Evolutionary conservation across 2,888 invertebrate genomes (phyloP).

Genomic region (Ditula angustiorana): DNA sequence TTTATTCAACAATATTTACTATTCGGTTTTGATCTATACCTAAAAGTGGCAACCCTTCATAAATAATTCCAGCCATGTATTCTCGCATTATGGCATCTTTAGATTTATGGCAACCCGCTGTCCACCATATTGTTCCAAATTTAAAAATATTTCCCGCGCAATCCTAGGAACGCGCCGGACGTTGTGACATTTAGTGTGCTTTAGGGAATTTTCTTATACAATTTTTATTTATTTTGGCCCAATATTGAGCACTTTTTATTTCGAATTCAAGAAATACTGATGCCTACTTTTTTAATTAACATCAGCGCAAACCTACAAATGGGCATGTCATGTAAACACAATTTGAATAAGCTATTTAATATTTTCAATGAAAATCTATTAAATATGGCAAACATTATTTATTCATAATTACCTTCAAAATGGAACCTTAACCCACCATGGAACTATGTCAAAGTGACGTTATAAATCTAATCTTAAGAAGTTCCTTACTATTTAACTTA

Average conservation of each 20-base stretch:
- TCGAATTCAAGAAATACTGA: conserved; percentile 13
- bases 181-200: conserved; percentile 60
- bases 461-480: too few relatives aligned
- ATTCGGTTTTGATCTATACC: conserved; percentile 59
- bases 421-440: too few relatives aligned
- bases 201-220: conserved; percentile 57
- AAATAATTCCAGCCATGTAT: conserved; percentile 78
- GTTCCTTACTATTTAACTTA: too few relatives aligned
- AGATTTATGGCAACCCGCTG: conserved; percentile 81
- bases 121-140: conserved; percentile 82
- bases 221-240: conserved; percentile 61
- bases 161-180: conserved; percentile 57
- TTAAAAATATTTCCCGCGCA: conserved; percentile 74
- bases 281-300: not conserved
- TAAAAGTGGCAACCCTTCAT: conserved; percentile 73
- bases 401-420: too few relatives aligned
- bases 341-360: too few relatives aligned
- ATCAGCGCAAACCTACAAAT: too few relatives aligned
- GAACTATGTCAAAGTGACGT: too few relatives aligned
- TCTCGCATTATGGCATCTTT: conserved; percentile 79
- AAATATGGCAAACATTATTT: too few relatives aligned
- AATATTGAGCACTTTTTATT: conserved; percentile 50
- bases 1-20: conserved; percentile 54
- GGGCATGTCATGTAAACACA: too few relatives aligned
- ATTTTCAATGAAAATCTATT: too few relatives aligned